Evolutionary conservation across 2,797 vertebrate species (phyloP).

Genomic region (Brachyalestes nurse): DNA sequence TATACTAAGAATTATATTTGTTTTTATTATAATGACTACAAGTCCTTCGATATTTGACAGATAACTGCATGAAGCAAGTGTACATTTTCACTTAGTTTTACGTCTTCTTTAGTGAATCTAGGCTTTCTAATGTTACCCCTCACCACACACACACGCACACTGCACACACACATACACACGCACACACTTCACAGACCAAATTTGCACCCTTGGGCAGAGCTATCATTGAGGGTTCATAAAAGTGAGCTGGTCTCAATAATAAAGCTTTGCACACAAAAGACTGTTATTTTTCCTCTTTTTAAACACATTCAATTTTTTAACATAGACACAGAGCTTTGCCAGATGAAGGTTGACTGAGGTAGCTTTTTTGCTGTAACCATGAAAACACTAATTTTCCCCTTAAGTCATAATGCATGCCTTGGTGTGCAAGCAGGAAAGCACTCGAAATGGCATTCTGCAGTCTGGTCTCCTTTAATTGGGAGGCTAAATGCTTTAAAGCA

Average conservation of each 20-base stretch:
- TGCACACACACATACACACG: no score
- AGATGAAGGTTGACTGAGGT: not conserved
- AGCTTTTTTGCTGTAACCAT: slow-evolving; percentile 13
- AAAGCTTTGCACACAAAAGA: not conserved
- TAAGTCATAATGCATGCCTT: slow-evolving; percentile 11
- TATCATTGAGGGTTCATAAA: not conserved
- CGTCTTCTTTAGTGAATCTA: no score
- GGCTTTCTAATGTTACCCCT: no score
- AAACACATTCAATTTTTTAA: not conserved
- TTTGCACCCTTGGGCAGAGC: not conserved
- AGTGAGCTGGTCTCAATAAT: not conserved
- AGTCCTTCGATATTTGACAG: no score
- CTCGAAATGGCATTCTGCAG: not conserved
- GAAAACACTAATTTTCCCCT: slow-evolving; percentile 1
- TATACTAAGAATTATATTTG: no score
- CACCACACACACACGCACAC: no score
- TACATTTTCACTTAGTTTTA: no score
- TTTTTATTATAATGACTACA: no score
- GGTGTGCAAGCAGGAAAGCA: not conserved
- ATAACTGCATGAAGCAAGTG: no score
- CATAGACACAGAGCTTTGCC: not conserved
- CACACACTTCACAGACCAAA: no score
- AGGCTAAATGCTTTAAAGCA: slow-evolving; percentile 31
- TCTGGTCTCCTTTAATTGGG: slow-evolving; percentile 20
- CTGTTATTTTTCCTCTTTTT: not conserved